Conservation (phyloP, 2,113 vertebrate species). For the Callaeas wilsoni region DNA sequence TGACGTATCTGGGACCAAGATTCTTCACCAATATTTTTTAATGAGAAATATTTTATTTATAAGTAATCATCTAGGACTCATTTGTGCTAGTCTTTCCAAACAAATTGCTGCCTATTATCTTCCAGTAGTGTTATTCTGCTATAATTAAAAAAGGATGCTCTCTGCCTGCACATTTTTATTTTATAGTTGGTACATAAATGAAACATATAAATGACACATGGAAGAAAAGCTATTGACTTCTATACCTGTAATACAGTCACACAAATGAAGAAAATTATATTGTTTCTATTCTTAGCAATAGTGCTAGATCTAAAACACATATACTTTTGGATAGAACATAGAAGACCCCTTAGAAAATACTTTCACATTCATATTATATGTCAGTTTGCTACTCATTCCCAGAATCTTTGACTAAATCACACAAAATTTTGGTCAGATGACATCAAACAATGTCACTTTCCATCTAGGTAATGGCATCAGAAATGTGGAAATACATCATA, state of each 20-base stretch:
- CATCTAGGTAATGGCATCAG: background rate
- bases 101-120: conserved; percentile 5
- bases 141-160: background rate
- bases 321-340: too few species aligned
- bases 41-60: conserved; percentile 32
- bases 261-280: background rate
- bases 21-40: background rate
- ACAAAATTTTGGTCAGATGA: background rate
- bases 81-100: background rate
- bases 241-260: background rate
- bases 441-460: background rate
- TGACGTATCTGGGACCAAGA: background rate
- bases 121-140: background rate
- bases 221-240: background rate
- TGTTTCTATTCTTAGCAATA: background rate
- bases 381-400: background rate
- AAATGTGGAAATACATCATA: background rate
- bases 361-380: background rate
- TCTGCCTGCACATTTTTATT: background rate
- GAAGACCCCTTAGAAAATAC: background rate
- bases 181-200: background rate
- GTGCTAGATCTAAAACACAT: background rate
- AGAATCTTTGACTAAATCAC: background rate
- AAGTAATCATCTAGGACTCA: background rate
- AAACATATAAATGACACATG: background rate